These are phyloP conservation scores for Pissodes strobi DNA, from an alignment of 1,140 invertebrate species.

Conservation along the genomic window DNA sequence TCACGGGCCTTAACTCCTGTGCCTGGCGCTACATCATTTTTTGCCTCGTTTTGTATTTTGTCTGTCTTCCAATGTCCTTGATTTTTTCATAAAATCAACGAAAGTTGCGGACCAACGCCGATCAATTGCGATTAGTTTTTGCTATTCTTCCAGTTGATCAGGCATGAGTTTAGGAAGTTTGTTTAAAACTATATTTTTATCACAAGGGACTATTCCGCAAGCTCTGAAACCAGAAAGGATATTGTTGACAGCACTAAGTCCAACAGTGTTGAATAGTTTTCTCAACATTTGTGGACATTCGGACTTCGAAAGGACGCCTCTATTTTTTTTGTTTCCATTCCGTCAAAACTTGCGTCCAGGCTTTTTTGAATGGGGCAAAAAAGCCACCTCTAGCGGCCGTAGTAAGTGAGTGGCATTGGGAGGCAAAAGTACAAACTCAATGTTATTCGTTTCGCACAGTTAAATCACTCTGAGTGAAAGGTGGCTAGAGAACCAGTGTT, in stretches of 20 bases:
- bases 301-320: slow-evolving; percentile 17
- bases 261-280: slow-evolving; percentile 5
- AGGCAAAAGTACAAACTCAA: too few species aligned
- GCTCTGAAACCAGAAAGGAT: slow-evolving; percentile 23
- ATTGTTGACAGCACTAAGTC: slow-evolving; percentile 4
- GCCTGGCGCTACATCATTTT: neutral
- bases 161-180: slow-evolving; percentile 4
- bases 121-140: neutral
- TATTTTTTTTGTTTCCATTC: slow-evolving; percentile 44
- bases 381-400: slow-evolving; percentile 57
- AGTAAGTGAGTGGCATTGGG: slow-evolving; percentile 47
- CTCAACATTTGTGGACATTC: slow-evolving; percentile 8
- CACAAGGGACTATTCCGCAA: slow-evolving; percentile 15
- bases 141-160: too few species aligned
- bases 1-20: neutral
- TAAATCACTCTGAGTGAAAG: slow-evolving; percentile 46
- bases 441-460: too few species aligned
- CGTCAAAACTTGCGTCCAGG: slow-evolving; percentile 53
- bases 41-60: neutral
- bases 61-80: neutral
- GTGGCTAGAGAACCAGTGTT: slow-evolving; percentile 39
- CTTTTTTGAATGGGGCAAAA: slow-evolving; percentile 52
- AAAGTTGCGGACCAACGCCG: neutral
- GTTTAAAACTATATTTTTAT: slow-evolving; percentile 15
- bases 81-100: neutral